These are phyloP conservation scores for Tragelaphus scriptus DNA, from an alignment of 2,113 vertebrate species.

Conservation along the genomic window DNA sequence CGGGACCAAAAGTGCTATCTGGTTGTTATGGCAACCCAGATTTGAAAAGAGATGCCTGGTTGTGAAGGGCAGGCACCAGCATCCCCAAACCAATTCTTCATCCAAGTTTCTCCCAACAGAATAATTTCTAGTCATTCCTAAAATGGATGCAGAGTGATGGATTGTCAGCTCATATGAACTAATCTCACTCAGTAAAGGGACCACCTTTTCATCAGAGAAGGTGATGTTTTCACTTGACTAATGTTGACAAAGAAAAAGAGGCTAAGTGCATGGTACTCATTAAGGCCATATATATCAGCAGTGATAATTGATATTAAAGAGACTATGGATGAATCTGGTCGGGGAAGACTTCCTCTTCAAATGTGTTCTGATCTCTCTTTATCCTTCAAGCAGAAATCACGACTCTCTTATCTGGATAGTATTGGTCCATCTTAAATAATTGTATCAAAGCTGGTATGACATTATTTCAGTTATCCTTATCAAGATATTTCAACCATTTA, in stretches of 20 bases:
- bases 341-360: neutral
- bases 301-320: neutral
- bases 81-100: slow-evolving; percentile 73
- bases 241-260: neutral
- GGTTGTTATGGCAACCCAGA: slow-evolving; percentile 81
- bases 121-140: slow-evolving; percentile 63
- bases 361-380: neutral
- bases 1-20: slow-evolving; percentile 68
- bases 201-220: slow-evolving; percentile 10
- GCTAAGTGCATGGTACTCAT: neutral
- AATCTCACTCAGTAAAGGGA: slow-evolving; percentile 34
- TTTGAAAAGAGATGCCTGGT: slow-evolving; percentile 69
- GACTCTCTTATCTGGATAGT: neutral
- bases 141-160: slow-evolving; percentile 48
- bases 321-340: neutral
- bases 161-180: slow-evolving; percentile 61
- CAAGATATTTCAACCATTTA: neutral
- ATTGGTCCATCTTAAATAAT: neutral
- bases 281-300: neutral
- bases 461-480: neutral
- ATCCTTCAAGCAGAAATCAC: neutral
- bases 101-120: slow-evolving; percentile 60
- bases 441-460: neutral
- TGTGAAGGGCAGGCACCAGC: slow-evolving; percentile 69
- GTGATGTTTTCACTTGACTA: neutral